Base-by-base conservation (phyloP, 2,888 invertebrate species). In the Eubasilissa splendida region DNA sequence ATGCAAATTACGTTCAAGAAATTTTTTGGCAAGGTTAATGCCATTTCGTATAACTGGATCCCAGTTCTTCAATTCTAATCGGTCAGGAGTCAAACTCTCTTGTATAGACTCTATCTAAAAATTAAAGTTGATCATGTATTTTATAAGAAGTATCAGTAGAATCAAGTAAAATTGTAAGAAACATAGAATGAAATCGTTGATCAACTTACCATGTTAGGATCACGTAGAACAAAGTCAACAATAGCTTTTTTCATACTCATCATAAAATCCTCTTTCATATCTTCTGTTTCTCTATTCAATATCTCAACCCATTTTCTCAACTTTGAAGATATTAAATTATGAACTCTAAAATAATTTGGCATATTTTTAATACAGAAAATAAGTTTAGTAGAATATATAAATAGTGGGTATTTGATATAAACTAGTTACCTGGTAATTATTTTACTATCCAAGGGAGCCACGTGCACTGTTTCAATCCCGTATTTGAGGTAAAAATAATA, bases 401-500 rank as follows among this genome's bases (percentile, higher is more conserved):
- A 42, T 42, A 42, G 4, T 1, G 42, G 7, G 42, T 42, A 42
- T 42, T 42, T 42, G 42, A 42, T 42, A 7, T 42, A 5, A 42
- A 42, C 7, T 42, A 42, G 7, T 42, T 42, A 93, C 94, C 90
- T 90, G 65, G 92, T 90, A 80, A 97, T 89, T 86, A 96, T 93
- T 85, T 91, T 91, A 79, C 92, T 91, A 86, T 96, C 95, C 86
- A 98, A 91, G 1, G 97, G 95, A 0, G 97, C 95, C 0, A 98
- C 96, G 86, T 97, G 95, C 83, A 95, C 94, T 3, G 97, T 97
- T 86, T 97, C 97, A 66, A 98, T 95, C 0, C 97, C 98, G 87
- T 97, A 95, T 85, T 95, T 94, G 71, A 98, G 93, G 86, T 97
- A 98, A 87, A 96, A 97, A 87, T 97, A 96, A 88, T 98, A 98